Conservation (phyloP, 2,888 invertebrate species). For the Eupithecia dodoneata region DNA sequence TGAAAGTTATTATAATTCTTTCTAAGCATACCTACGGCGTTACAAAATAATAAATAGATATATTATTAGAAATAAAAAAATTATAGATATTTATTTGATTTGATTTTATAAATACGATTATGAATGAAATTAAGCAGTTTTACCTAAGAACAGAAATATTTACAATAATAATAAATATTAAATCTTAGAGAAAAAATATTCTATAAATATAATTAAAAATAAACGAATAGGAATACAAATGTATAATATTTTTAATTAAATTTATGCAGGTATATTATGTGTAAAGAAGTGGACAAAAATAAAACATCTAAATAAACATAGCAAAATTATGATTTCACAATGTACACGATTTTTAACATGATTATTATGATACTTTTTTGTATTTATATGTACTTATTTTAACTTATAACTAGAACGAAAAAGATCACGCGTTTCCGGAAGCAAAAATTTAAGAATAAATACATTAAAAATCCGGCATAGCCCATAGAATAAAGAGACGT, state of each 20-base stretch:
- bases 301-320: constrained; percentile 15
- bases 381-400: constrained; percentile 13
- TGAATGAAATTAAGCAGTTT: neutral
- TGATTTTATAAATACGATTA: neutral
- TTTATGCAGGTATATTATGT: neutral
- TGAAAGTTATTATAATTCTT: neutral
- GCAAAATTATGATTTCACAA: constrained; percentile 26
- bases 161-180: constrained; percentile 15
- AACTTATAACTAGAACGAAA: constrained; percentile 39
- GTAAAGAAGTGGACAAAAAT: constrained; percentile 23
- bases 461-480: constrained; percentile 73
- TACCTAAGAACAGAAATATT: constrained; percentile 6
- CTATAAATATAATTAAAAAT: neutral
- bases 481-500: constrained; percentile 76
- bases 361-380: constrained; percentile 37
- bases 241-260: neutral
- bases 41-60: neutral
- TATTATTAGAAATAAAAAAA: neutral
- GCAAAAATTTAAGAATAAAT: constrained; percentile 57
- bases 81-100: neutral
- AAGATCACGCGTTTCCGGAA: constrained; percentile 57
- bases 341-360: constrained; percentile 27
- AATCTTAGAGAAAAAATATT: neutral
- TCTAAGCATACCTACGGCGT: neutral
- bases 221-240: too few relatives aligned